phyloP scores from a whole-genome alignment of 1,140 invertebrate species.

The Drosophila quadrilineata region DNA sequence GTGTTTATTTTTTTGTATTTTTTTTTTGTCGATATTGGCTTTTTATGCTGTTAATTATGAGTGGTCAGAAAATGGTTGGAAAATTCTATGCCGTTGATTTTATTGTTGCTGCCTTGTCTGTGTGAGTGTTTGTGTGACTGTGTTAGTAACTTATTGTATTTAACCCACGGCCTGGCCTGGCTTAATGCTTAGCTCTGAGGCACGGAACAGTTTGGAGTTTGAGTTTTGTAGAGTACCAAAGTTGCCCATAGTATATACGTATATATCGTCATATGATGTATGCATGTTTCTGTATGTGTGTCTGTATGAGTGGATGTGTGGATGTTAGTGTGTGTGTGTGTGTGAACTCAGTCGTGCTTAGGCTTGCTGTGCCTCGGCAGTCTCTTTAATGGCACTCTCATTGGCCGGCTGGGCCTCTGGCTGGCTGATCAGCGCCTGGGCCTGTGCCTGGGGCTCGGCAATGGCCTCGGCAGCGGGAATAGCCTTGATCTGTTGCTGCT shows the following conservation, averaged over 20 bases:
- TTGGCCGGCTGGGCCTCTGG: conserved; percentile 31
- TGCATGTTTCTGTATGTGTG: conserved; percentile 7
- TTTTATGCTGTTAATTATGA: conserved; percentile 59
- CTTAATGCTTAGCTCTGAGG: too few relatives aligned
- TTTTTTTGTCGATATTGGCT: conserved; percentile 24
- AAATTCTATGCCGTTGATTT: too few relatives aligned
- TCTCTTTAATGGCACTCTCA: conserved; percentile 27
- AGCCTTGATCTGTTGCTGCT: conserved; percentile 40
- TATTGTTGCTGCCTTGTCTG: conserved; percentile 10
- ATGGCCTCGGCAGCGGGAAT: conserved; percentile 16
- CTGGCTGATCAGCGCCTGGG: conserved; percentile 30
- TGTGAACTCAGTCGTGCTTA: conserved; percentile 36
- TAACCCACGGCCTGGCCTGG: conserved; percentile 51
- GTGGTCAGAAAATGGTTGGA: conserved; percentile 51
- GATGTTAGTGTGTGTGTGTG: conserved; percentile 2
- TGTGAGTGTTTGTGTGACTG: conserved; percentile 24
- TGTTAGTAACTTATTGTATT: conserved; percentile 70
- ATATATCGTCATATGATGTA: too few relatives aligned
- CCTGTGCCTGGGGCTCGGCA: conserved; percentile 25
- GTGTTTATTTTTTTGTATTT: conserved; percentile 26
- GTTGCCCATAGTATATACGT: conserved; percentile 55
- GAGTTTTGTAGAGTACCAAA: conserved; percentile 68
- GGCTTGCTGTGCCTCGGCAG: conserved; percentile 27
- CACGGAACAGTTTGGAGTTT: conserved; percentile 47
- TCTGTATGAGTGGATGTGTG: conserved; percentile 23